phyloP scores from a whole-genome alignment of 2,797 vertebrate species.

The Etheostoma perlongum region DNA sequence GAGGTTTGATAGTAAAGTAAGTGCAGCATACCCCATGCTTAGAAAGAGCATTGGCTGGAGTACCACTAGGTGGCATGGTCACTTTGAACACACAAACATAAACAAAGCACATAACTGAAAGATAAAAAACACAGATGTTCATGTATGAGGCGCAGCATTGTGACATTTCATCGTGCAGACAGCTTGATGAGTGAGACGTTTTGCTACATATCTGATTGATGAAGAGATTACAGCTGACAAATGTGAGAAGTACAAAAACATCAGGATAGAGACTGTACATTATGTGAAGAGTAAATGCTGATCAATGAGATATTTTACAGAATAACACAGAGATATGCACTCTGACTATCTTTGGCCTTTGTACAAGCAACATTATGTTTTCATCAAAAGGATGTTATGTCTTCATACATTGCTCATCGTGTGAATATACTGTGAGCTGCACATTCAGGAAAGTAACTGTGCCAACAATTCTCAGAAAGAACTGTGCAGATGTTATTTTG shows the following conservation, averaged over 20 bases:
- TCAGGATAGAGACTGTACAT: conserved; percentile 34
- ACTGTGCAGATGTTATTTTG: conserved; percentile 47
- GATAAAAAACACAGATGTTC: conserved; percentile 26
- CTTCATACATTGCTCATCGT: conserved; percentile 31
- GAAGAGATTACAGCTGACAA: conserved; percentile 33
- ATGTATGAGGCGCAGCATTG: conserved; percentile 22
- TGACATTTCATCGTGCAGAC: conserved; percentile 44
- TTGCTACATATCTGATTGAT: conserved; percentile 45
- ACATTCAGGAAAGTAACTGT: conserved; percentile 50
- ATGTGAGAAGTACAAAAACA: conserved; percentile 27
- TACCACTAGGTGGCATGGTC: conserved; percentile 82
- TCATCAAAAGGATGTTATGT: conserved; percentile 66
- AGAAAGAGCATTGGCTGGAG: conserved; percentile 39
- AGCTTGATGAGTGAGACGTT: conserved; percentile 52
- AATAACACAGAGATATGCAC: conserved; percentile 42
- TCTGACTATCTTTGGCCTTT: conserved; percentile 40
- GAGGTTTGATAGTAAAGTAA: conserved; percentile 17
- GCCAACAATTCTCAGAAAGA: conserved; percentile 53
- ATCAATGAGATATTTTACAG: conserved; percentile 42
- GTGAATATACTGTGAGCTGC: conserved; percentile 38
- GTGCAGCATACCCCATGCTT: conserved; percentile 7
- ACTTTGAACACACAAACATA: conserved; percentile 42
- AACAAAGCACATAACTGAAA: conserved; percentile 25
- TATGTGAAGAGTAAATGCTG: conserved; percentile 40
- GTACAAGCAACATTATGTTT: conserved; percentile 38